phyloP scores from a whole-genome alignment of 2,113 vertebrate genomes.

The Recurvirostra avosetta region DNA sequence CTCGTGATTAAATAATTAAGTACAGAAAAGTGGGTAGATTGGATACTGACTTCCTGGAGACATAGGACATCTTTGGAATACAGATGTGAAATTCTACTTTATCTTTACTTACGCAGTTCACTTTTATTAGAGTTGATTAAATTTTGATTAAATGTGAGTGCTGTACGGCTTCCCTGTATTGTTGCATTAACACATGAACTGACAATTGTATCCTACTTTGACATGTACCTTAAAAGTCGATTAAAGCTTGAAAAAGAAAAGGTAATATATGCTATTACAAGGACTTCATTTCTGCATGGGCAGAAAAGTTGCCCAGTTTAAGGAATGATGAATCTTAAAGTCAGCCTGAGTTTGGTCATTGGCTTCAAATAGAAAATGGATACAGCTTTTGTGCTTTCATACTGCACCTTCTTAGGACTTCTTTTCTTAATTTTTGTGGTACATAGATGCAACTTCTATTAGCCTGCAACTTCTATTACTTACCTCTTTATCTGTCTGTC shows the following conservation, averaged over 20 bases:
- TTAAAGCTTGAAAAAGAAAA: conserved; percentile 34
- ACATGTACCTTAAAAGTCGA: conserved; percentile 47
- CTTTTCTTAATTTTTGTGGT: neutral
- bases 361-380: neutral
- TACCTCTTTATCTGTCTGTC: neutral
- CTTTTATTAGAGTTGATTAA: conserved; percentile 33
- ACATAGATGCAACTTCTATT: neutral
- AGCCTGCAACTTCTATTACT: neutral
- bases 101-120: neutral
- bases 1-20: neutral
- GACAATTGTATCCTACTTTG: conserved; percentile 26
- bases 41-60: neutral
- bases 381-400: neutral
- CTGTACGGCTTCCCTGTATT: neutral
- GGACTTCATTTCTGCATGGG: neutral
- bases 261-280: neutral
- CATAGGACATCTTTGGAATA: neutral
- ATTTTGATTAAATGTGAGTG: conserved; percentile 47
- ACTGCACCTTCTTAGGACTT: accelerated
- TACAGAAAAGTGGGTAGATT: neutral
- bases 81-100: neutral
- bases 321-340: neutral
- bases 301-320: neutral
- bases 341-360: neutral
- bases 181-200: conserved; percentile 52